These are phyloP conservation scores for Platygyra sinensis DNA, from an alignment of 64 coral and sea anemone species.

Conservation along the genomic window DNA sequence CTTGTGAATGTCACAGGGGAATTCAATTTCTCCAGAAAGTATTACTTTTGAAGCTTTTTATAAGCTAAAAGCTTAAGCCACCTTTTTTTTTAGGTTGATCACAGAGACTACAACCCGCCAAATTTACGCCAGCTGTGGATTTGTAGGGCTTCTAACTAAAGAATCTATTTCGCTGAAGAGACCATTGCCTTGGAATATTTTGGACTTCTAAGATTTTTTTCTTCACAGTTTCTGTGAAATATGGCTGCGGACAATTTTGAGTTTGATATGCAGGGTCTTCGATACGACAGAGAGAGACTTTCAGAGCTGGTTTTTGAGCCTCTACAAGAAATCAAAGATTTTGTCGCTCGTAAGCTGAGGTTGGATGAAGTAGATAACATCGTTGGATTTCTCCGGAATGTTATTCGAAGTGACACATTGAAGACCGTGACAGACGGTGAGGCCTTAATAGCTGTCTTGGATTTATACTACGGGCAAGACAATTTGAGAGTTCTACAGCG, in stretches of 20 bases:
- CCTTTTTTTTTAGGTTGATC: no score
- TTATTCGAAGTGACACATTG: conserved; percentile 64
- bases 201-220: not conserved
- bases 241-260: not conserved
- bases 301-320: conserved; percentile 68
- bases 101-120: no score
- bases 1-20: not conserved
- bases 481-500: conserved; percentile 72
- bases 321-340: conserved; percentile 70
- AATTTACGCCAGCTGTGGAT: not conserved
- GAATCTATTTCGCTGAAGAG: no score
- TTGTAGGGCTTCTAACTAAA: not conserved
- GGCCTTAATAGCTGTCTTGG: conserved; percentile 55
- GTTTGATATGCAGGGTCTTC: conserved; percentile 15
- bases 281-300: conserved; percentile 56
- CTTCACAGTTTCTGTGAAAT: not conserved
- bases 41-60: no score
- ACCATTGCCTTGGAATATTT: no score
- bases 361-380: conserved; percentile 65
- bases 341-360: conserved; percentile 55
- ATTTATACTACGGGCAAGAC: conserved; percentile 73
- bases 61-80: no score
- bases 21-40: not conserved
- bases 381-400: conserved; percentile 42
- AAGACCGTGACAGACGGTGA: conserved; percentile 62